Conservation (phyloP, 2,888 invertebrate species). For the Caenorhabditis wallacei region DNA sequence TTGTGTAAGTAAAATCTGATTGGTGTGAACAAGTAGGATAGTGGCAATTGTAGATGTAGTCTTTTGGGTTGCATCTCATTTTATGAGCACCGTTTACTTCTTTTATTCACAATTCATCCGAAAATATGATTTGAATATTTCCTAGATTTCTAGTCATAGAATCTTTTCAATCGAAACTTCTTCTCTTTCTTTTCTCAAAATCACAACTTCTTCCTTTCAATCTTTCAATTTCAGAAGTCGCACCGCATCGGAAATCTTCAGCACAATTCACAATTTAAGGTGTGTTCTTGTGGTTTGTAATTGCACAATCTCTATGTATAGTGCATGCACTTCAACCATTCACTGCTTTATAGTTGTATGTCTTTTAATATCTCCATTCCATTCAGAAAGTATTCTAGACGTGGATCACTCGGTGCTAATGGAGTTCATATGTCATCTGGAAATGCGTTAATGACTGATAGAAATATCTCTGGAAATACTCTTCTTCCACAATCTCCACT, state of each 20-base stretch:
- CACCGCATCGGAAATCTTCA: slow-evolving; percentile 78
- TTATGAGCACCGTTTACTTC: slow-evolving; percentile 3
- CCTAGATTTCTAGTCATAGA: too few species aligned
- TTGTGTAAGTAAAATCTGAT: slow-evolving; percentile 48
- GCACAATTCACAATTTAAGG: slow-evolving; percentile 69
- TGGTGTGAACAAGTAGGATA: slow-evolving; percentile 15
- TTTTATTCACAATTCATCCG: background rate
- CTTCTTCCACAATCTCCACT: slow-evolving; percentile 79
- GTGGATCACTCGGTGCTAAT: slow-evolving; percentile 46
- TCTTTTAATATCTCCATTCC: slow-evolving; percentile 39
- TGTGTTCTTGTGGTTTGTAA: slow-evolving; percentile 52
- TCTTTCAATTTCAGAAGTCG: slow-evolving; percentile 67
- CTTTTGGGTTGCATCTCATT: slow-evolving; percentile 38
- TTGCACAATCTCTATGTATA: slow-evolving; percentile 19
- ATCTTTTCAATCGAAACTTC: background rate
- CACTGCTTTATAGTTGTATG: slow-evolving; percentile 34
- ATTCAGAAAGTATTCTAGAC: slow-evolving; percentile 68
- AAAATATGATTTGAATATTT: background rate
- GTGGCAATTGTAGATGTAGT: slow-evolving; percentile 9
- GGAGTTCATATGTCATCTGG: slow-evolving; percentile 31
- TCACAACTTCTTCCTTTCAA: slow-evolving; percentile 7
- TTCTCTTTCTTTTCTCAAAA: background rate
- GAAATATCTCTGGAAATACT: slow-evolving; percentile 80
- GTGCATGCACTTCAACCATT: slow-evolving; percentile 46
- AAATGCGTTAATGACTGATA: slow-evolving; percentile 72